Evolutionary conservation across 2,888 invertebrate species (phyloP), one percentile per base, ranked within the genome.

Genomic region (Dysmachus trigonus): DNA sequence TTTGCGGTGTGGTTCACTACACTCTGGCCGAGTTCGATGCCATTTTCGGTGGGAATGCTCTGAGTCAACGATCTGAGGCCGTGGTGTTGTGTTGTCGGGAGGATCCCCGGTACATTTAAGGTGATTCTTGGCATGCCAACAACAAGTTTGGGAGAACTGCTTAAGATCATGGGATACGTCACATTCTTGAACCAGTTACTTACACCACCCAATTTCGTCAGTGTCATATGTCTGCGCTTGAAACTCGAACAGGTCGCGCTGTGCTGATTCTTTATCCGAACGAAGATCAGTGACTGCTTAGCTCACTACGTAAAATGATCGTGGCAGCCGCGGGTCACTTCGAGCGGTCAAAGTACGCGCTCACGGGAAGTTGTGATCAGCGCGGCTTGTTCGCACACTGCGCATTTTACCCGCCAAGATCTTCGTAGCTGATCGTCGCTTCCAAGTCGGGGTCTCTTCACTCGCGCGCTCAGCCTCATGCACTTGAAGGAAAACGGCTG

Each of bases 1-100:
- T 41, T 15, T 47, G 15, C 15, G 30, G 62, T 62, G 33, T 33
- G 82, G 82, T 82, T 82, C 82, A 82, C 62, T 82, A 82, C 53
- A 82, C 82, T 82, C 30, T 31, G 82, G 33, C 82, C 30, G 62
- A 82, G 82, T 82, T 82, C 82, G 71, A 71, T 82, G 82, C 82
- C 82, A 82, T 82, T 82, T 82, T 82, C 71, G 82, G 82, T 82
- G 82, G 53, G 82, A 82, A 82, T 62, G 53, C 33, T n/a, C 62
- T 31, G 38, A 71, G 62, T 71, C 82, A 82, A 71, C 30, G 82
- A 53, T 82, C 82, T 82, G 31, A 18, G 10, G 13, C 71, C 5
- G 51, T 1, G 51, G 10, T 51, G 27, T 41, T 27, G 10, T 51
- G 27, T 41, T 27, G 30, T 47, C 31, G 41, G 47, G 47, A 13